Evolutionary conservation across 1,140 invertebrate genomes (phyloP).

Genomic region (Lepeophtheirus salmonis): DNA sequence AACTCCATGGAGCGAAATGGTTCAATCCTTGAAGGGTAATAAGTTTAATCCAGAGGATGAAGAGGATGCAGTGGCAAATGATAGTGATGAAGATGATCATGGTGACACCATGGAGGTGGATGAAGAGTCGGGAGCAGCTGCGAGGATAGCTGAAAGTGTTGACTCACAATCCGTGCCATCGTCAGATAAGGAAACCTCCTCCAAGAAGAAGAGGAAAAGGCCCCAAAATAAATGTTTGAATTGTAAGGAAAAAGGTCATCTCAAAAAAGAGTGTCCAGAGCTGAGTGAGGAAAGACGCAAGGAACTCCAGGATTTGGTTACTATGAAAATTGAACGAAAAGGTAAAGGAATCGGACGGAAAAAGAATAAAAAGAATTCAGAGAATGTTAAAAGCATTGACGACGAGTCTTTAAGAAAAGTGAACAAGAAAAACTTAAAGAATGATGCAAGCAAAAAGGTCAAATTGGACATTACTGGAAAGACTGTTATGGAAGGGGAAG

Average conservation of each 20-base stretch:
- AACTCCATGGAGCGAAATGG: slow-evolving; percentile 48
- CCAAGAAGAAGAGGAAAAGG: slow-evolving; percentile 4
- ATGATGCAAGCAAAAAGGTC: background rate
- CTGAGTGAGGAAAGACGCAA: slow-evolving; percentile 11
- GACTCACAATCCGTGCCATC: background rate
- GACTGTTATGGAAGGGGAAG: slow-evolving; percentile 11
- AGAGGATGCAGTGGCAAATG: slow-evolving; percentile 26
- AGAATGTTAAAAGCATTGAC: background rate
- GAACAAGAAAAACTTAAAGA: background rate
- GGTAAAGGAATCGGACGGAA: slow-evolving; percentile 13
- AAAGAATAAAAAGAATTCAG: slow-evolving; percentile 6
- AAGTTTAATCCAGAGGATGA: slow-evolving; percentile 2
- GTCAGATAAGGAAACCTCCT: background rate
- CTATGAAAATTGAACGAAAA: slow-evolving; percentile 14
- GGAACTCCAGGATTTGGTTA: slow-evolving; percentile 11
- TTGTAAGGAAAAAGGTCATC: slow-evolving; percentile 10
- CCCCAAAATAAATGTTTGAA: slow-evolving; percentile 8
- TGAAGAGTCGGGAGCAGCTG: background rate
- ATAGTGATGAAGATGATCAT: slow-evolving; percentile 29
- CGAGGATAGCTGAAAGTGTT: background rate
- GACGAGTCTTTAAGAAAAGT: background rate
- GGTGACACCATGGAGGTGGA: background rate
- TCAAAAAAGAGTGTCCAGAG: slow-evolving; percentile 12
- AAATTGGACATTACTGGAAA: slow-evolving; percentile 9
- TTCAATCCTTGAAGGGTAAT: background rate